phyloP scores from a whole-genome alignment of 2,888 invertebrate genomes.

The Stenotaenia linearis region DNA sequence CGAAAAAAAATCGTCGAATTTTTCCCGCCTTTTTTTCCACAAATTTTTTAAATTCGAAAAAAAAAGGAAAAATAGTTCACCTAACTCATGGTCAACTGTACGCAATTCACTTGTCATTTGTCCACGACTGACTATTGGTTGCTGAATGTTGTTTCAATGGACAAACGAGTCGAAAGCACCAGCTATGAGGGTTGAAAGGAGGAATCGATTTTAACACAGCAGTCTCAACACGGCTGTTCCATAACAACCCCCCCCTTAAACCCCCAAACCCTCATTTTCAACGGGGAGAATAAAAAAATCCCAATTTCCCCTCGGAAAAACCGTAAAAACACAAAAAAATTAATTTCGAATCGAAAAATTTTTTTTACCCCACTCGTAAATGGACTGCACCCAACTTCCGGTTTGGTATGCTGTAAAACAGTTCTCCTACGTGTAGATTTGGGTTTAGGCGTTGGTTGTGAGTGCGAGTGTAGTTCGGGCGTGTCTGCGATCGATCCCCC shows the following conservation, averaged over 20 bases:
- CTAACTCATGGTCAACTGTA: not conserved
- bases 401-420: not conserved
- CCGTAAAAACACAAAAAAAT: not conserved
- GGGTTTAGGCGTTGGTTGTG: not conserved
- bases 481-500: constrained; percentile 1
- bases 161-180: not conserved
- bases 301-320: too few relatives aligned
- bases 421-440: not conserved
- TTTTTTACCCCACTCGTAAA: not conserved
- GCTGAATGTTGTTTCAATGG: not conserved
- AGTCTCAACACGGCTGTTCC: not conserved
- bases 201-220: constrained; percentile 2
- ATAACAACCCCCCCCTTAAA: not conserved
- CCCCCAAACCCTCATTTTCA: not conserved
- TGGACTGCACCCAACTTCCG: not conserved
- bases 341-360: not conserved
- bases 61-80: not conserved
- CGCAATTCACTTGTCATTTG: not conserved
- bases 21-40: too few relatives aligned
- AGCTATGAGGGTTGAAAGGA: not conserved
- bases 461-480: not conserved
- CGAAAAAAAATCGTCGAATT: too few relatives aligned
- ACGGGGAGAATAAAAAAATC: not conserved
- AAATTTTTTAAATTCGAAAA: too few relatives aligned
- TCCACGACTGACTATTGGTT: not conserved